A percentile compares a stretch with the other conserved stretches of the same genome.
phyloP scores from a whole-genome alignment of 1,140 invertebrate genomes.

The Acromyrmex echinatior region DNA sequence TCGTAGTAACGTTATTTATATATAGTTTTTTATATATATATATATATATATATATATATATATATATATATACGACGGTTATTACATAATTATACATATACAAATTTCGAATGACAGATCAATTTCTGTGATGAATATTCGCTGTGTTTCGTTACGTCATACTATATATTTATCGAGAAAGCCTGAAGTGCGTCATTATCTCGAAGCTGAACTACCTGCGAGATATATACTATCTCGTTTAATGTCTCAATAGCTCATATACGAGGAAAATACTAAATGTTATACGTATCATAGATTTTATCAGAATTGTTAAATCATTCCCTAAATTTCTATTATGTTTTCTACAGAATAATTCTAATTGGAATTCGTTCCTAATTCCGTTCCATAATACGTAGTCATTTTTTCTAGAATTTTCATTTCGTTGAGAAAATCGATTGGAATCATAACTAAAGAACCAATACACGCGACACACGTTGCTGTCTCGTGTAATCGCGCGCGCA shows the following conservation, averaged over 20 bases:
- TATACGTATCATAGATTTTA: too few relatives aligned
- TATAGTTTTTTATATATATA: too few relatives aligned
- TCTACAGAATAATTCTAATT: too few relatives aligned
- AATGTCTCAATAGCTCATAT: not conserved
- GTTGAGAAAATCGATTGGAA: not conserved
- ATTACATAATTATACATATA: not conserved
- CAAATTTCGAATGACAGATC: not conserved
- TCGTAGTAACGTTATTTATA: too few relatives aligned
- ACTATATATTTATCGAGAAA: conserved; percentile 14
- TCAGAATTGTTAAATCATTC: too few relatives aligned
- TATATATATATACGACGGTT: not conserved
- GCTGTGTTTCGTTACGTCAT: not conserved
- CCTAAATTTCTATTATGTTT: too few relatives aligned
- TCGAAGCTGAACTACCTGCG: not conserved
- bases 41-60: too few relatives aligned
- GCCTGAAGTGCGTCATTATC: not conserved
- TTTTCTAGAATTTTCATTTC: not conserved
- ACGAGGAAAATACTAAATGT: not conserved
- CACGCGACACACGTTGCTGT: not conserved
- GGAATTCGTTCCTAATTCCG: too few relatives aligned
- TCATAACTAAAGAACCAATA: not conserved
- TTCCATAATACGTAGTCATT: not conserved
- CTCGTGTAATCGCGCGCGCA: not conserved
- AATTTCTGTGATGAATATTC: not conserved
- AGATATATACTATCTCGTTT: not conserved